phyloP scores from a whole-genome alignment of 2,888 invertebrate genomes.

The Mesopsocus fuscifrons region DNA sequence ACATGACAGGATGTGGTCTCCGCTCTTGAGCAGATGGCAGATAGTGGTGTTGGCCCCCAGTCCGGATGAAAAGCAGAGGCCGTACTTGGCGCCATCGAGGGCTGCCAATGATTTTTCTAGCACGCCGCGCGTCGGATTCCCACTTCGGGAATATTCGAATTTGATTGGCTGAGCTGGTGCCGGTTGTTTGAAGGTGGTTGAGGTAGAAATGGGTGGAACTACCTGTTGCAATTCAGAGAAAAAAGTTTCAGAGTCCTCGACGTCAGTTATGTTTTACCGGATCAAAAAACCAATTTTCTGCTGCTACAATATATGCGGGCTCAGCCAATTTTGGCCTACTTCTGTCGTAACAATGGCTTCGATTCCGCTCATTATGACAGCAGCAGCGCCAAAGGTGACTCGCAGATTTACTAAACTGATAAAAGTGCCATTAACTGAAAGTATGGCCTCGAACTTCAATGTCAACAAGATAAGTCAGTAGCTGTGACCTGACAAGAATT shows the following conservation, averaged over 20 bases:
- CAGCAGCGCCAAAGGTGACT: background rate
- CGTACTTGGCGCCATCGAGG: constrained; percentile 74
- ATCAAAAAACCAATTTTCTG: no score
- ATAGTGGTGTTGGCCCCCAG: constrained; percentile 68
- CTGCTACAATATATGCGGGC: no score
- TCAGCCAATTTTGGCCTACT: no score
- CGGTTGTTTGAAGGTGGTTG: constrained; percentile 84
- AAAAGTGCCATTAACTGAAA: no score
- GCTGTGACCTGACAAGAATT: no score
- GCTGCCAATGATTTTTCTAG: constrained; percentile 79
- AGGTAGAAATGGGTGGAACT: constrained; percentile 72
- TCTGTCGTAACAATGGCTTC: background rate
- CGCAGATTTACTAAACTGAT: background rate
- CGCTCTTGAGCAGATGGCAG: constrained; percentile 50
- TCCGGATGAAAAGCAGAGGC: constrained; percentile 72
- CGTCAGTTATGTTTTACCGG: no score
- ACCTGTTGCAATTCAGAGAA: no score
- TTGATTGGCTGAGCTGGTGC: constrained; percentile 59
- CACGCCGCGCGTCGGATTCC: constrained; percentile 81
- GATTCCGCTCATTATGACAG: background rate
- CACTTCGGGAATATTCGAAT: constrained; percentile 82
- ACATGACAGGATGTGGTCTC: constrained; percentile 78
- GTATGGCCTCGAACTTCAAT: no score
- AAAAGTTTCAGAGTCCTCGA: no score
- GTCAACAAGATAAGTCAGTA: no score